phyloP scores from a whole-genome alignment of 37 sponge, comb jelly and placozoan species.

The Aplysina aerophoba region DNA sequence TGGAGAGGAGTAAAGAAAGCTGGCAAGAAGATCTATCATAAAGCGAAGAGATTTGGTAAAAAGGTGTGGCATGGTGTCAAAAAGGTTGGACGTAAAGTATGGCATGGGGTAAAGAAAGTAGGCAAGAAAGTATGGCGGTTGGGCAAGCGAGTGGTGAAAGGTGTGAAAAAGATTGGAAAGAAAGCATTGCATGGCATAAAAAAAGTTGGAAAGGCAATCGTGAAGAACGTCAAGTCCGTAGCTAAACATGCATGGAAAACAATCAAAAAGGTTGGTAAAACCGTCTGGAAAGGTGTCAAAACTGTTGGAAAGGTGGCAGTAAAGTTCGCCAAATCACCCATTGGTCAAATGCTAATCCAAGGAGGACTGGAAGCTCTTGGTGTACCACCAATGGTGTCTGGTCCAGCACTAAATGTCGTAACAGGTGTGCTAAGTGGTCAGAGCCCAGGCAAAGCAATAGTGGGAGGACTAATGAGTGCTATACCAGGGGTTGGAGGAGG shows the following conservation, averaged over 20 bases:
- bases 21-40: not conserved
- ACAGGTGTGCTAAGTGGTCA: constrained; percentile 14
- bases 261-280: not conserved
- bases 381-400: not conserved
- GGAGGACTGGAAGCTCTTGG: not conserved
- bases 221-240: not conserved
- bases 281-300: constrained; percentile 12
- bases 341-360: constrained; percentile 4
- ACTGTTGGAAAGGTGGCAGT: not conserved
- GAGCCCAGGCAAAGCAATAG: not conserved
- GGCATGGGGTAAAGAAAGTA: not conserved
- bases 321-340: constrained; percentile 7
- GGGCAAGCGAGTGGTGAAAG: not conserved
- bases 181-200: not conserved
- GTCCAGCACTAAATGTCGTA: not conserved
- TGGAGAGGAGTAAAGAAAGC: not conserved
- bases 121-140: not conserved
- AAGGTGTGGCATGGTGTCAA: not conserved
- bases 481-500: constrained; percentile 14
- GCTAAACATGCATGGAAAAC: not conserved
- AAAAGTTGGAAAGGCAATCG: not conserved
- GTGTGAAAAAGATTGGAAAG: not conserved
- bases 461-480: not conserved
- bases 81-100: not conserved
- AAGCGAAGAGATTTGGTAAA: not conserved